Evolutionary conservation across 2,888 invertebrate species (phyloP), one percentile per base, ranked within the genome.

Genomic region (Eristalinus aeneus): DNA sequence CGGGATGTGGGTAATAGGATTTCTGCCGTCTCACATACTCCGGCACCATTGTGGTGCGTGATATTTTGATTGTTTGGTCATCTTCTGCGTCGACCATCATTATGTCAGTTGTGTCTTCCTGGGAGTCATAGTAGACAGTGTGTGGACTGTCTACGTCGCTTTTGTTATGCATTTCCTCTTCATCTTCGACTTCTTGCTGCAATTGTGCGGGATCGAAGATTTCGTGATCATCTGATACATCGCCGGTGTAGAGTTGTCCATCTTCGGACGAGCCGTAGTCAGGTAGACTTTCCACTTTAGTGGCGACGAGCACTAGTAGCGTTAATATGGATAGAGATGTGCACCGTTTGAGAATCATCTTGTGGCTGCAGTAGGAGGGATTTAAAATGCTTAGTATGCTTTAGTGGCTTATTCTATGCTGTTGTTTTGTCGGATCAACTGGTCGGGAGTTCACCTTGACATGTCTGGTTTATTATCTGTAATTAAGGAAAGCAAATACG

Each of bases 21-120:
- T 68, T 90, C 89, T 22, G 90, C 87, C 90, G 89, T n/a, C 90
- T 89, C 81, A 91, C 88, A 89, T 92, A 91, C 22, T 91, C 90
- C 1, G 92, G 91, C 58, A 92, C 89, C 81, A 90, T 88, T 61
- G 91, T 90, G 53, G 90, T 90, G 69, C 63, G 87, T 61, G 63
- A 85, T 67, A 74, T 79, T 64, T 78, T 76, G 23, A 74, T 88
- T 64, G 56, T 73, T 74, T 46, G 65, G 10, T 84, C 88, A 60
- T 88, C 83, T 72, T 87, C 87, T 11, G 64, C 58, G 69, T 72
- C 80, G 61, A 56, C 56, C 77, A 77, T 74, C 74, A 74, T 82
- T 11, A 75, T 60, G 56, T 39, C 88, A 68, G 79, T 89, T 20
- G 74, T 74, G 32, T 88, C 88, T 68, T 88, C 89, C 54, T 68